Evolutionary conservation across 2,797 vertebrate species (phyloP).

Genomic region (Falco novaeseelandiae): DNA sequence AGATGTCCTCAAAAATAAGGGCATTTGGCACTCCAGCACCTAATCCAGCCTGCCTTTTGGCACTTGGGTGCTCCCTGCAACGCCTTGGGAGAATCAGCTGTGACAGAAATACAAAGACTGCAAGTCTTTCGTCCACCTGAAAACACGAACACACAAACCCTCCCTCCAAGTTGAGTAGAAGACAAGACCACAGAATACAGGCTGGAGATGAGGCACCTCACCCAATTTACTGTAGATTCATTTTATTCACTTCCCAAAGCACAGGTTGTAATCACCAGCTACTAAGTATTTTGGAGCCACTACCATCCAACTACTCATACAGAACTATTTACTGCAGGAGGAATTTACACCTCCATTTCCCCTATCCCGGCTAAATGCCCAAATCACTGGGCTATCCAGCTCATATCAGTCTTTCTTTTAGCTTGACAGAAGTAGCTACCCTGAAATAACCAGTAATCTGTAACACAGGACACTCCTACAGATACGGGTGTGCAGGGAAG

Average conservation of each 20-base stretch:
- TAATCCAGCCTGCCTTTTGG: background rate
- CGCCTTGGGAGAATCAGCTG: background rate
- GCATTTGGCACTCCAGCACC: background rate
- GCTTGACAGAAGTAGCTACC: background rate
- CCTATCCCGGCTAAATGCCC: background rate
- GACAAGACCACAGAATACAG: background rate
- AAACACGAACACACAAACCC: fast-evolving
- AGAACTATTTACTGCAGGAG: background rate
- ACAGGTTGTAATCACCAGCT: background rate
- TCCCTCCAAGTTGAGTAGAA: background rate
- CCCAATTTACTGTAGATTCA: background rate
- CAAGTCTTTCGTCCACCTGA: background rate
- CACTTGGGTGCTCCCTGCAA: background rate
- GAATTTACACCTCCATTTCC: background rate
- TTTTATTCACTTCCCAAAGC: background rate
- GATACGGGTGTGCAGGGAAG: fast-evolving
- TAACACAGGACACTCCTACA: background rate
- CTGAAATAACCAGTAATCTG: background rate
- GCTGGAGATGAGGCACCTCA: background rate
- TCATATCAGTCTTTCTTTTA: background rate
- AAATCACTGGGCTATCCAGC: background rate
- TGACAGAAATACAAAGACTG: fast-evolving
- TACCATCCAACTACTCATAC: background rate
- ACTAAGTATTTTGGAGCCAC: background rate
- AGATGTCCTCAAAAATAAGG: background rate